Percentiles rank a stretch among this genome's conserved stretches.
These are phyloP conservation scores for Stigmatopora argus DNA, from an alignment of 2,113 vertebrate species.

Conservation along the genomic window DNA sequence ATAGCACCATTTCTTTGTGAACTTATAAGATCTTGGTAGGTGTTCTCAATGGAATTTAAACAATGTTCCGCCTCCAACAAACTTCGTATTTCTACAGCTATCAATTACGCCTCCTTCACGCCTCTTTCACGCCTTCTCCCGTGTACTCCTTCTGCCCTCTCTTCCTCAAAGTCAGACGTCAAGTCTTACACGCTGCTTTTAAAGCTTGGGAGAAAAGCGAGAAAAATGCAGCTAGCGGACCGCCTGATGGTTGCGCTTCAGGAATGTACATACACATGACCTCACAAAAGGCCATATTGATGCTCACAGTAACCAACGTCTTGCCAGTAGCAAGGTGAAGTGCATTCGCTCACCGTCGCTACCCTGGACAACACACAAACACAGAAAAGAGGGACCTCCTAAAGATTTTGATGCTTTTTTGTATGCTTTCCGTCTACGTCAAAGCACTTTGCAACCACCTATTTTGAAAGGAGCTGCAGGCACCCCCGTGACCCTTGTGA, in stretches of 20 bases:
- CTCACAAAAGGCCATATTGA: conserved; percentile 25
- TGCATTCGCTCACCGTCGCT: background rate
- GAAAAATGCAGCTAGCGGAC: conserved; percentile 21
- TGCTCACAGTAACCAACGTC: conserved; percentile 22
- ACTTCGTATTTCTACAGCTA: background rate
- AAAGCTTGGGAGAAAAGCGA: conserved; percentile 25
- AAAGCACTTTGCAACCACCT: too few relatives aligned
- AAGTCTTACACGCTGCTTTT: background rate
- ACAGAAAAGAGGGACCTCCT: background rate
- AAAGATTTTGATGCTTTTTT: too few relatives aligned
- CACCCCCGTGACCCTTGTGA: too few relatives aligned
- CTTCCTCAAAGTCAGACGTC: conserved; percentile 12
- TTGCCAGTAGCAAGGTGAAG: conserved; percentile 49
- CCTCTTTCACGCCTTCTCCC: background rate
- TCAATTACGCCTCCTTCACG: conserved; percentile 24
- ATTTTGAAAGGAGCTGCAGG: too few relatives aligned
- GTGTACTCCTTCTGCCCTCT: conserved; percentile 6
- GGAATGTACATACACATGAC: conserved; percentile 25
- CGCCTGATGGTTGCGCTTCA: conserved; percentile 26
- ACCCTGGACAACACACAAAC: conserved; percentile 9
- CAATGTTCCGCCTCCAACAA: background rate
- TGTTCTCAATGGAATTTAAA: conserved; percentile 23
- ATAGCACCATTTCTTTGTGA: conserved; percentile 16
- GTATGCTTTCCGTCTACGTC: too few relatives aligned
- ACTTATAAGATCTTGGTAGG: conserved; percentile 23